These are phyloP conservation scores for Phycodurus eques DNA, from an alignment of 2,113 vertebrate genomes.

Conservation along the genomic window DNA sequence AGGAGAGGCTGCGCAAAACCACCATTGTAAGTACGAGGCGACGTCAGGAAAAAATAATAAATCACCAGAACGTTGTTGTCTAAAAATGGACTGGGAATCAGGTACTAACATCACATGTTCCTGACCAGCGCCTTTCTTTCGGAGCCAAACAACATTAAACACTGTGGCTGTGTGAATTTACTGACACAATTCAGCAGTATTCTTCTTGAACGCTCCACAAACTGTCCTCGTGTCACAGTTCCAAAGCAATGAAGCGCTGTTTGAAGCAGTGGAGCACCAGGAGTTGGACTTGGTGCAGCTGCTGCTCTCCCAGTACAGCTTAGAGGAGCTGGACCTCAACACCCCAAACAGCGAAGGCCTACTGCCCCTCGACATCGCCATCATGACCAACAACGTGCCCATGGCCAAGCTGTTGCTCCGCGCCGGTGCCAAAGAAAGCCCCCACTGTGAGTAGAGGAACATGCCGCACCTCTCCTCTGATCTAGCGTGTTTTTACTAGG, in stretches of 20 bases:
- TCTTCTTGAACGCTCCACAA: constrained; percentile 1
- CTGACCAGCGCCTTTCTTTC: background rate
- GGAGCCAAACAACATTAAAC: background rate
- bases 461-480: background rate
- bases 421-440: constrained; percentile 87
- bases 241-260: constrained; percentile 83
- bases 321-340: constrained; percentile 89
- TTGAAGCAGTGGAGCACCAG: constrained; percentile 89
- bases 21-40: constrained; percentile 74
- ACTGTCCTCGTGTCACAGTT: constrained; percentile 67
- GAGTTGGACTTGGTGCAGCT: constrained; percentile 84
- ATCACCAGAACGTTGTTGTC: constrained; percentile 34
- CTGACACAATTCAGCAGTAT: background rate
- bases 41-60: constrained; percentile 45
- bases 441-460: constrained; percentile 81
- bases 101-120: constrained; percentile 10
- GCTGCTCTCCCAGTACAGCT: constrained; percentile 83
- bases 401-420: constrained; percentile 84
- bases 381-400: constrained; percentile 91
- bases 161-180: background rate
- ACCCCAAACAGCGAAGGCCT: constrained; percentile 91
- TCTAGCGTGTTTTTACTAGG: no score
- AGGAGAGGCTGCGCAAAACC: constrained; percentile 83
- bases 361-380: constrained; percentile 85
- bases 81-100: constrained; percentile 43